Conservation (phyloP, 2,113 vertebrate species). For the Alligator sinensis region DNA sequence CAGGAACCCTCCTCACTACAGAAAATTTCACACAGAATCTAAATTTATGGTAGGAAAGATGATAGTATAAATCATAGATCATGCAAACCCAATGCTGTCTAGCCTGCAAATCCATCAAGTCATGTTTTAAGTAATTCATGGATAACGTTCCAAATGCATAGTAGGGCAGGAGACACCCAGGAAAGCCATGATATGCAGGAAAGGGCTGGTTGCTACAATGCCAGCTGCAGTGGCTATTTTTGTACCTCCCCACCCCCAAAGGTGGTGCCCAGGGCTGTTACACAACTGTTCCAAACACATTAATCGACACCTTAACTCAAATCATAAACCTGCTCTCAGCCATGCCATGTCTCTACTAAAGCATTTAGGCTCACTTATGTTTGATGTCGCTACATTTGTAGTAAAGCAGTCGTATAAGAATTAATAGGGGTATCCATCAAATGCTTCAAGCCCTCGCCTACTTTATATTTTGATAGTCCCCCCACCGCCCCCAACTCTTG, state of each 20-base stretch:
- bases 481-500: no score
- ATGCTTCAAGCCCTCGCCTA: not conserved
- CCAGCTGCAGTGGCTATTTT: no score
- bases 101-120: not conserved
- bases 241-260: no score
- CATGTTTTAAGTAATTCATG: not conserved
- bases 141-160: not conserved
- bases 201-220: no score
- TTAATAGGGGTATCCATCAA: not conserved
- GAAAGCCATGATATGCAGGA: no score
- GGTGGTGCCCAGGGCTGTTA: no score
- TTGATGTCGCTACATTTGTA: not conserved
- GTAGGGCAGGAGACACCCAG: no score
- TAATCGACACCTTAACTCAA: not conserved
- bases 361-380: not conserved
- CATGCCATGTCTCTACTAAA: not conserved
- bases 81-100: rapidly evolving
- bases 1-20: no score
- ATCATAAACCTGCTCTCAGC: not conserved
- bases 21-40: no score
- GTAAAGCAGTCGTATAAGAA: not conserved
- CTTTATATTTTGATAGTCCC: no score
- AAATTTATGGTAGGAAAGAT: no score
- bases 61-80: not conserved
- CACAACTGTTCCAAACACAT: not conserved